phyloP scores from a whole-genome alignment of 2,797 vertebrate genomes.

The Gymnothorax javanicus region DNA sequence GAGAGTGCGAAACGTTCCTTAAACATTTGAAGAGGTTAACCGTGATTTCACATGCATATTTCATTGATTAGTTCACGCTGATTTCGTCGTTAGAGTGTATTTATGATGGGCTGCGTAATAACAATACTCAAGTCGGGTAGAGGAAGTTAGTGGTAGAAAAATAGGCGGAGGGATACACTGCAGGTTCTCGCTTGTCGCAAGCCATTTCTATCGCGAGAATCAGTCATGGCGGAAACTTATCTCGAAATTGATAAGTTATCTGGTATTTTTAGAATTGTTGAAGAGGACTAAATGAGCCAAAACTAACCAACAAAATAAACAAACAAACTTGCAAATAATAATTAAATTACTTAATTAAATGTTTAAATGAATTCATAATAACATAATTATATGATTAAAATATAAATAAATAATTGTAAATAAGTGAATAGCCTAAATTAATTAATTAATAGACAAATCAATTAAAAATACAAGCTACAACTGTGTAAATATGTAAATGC shows the following conservation, averaged over 20 bases:
- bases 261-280: not conserved
- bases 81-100: not conserved
- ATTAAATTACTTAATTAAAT: no score
- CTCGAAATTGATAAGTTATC: not conserved
- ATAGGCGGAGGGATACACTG: conserved; percentile 57
- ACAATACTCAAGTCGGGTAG: conserved; percentile 20
- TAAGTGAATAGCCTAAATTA: no score
- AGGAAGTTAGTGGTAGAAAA: conserved; percentile 42
- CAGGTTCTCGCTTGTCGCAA: conserved; percentile 20
- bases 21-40: not conserved
- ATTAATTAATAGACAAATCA: no score
- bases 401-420: no score
- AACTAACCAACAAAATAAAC: no score
- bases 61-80: not conserved
- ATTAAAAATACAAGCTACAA: no score
- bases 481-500: no score
- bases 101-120: conserved; percentile 6
- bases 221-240: not conserved
- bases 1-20: conserved; percentile 15
- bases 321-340: no score
- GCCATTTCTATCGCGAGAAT: conserved; percentile 38
- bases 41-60: not conserved
- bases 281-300: not conserved
- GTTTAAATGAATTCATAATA: no score
- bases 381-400: no score